Percentiles rank a stretch among this genome's conserved stretches.
Conservation (phyloP, 2,113 vertebrate species). For the Pollachius pollachius region DNA sequence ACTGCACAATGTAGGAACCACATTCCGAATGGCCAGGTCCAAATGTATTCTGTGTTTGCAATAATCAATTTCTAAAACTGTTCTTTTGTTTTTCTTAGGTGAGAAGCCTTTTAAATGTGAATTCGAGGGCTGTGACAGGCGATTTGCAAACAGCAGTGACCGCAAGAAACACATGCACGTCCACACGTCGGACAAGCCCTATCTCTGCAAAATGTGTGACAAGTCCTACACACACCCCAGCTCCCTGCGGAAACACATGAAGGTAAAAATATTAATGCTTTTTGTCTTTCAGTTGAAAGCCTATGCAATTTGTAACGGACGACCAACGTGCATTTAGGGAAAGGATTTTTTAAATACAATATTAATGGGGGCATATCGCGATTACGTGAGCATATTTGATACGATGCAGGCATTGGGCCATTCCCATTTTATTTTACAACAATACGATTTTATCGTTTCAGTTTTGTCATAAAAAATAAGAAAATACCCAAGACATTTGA, state of each 20-base stretch:
- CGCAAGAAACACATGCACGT: conserved; percentile 99
- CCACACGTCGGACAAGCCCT: conserved; percentile 97
- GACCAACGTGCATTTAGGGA: too few species aligned
- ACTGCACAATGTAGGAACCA: too few species aligned
- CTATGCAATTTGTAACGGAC: too few species aligned
- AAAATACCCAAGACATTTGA: too few species aligned
- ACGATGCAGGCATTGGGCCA: too few species aligned
- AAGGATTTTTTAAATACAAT: too few species aligned
- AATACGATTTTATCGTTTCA: too few species aligned
- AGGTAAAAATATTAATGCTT: conserved; percentile 76
- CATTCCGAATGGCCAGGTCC: not conserved
- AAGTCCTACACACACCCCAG: conserved; percentile 99
- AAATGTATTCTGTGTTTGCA: not conserved
- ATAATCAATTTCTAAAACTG: conserved; percentile 2
- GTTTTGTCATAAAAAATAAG: too few species aligned
- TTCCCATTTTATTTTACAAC: too few species aligned
- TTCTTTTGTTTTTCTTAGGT: conserved; percentile 70
- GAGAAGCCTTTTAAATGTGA: conserved; percentile 99
- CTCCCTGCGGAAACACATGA: conserved; percentile 99
- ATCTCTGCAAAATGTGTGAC: conserved; percentile 99
- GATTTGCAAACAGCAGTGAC: conserved; percentile 99
- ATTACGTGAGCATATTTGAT: too few species aligned
- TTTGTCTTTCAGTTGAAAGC: not conserved
- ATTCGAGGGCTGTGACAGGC: conserved; percentile 97
- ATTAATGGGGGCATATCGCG: too few species aligned